Evolutionary conservation across 2,888 invertebrate species (phyloP), one percentile per base, ranked within the genome.

Genomic region (Celastrina argiolus): DNA sequence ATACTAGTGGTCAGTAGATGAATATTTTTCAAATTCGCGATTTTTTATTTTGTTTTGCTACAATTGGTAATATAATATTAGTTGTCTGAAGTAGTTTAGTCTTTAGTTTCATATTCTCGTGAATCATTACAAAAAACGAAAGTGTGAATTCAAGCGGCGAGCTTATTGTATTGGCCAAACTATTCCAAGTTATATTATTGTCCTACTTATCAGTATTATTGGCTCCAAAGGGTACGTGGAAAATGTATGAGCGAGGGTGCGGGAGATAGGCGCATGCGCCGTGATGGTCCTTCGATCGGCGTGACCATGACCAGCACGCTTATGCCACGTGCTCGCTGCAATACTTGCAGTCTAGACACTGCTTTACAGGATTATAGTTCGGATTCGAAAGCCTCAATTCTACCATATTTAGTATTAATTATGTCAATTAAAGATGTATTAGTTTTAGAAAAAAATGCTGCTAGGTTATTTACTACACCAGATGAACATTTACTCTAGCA

Each of bases 281-380:
- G 59, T 83, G 74, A 31, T 85, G 85, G 84, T 87, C 87, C 88
- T 87, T 86, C 80, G 79, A 74, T 74, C 73, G 76, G 66, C 66
- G 67, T 69, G 73, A 71, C 74, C 79, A 73, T 76, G 73, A 75
- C 74, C 74, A 80, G 81, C 83, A 88, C 82, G 87, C 82, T 80
- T 81, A 71, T 69, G 78, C 74, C 89, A 90, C 88, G 89, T 89
- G 88, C 77, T 81, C 70, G 65, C 56, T 69, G 70, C 68, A 70
- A 67, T 69, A 64, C 67, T 67, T 69, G 68, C 66, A 69, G 76
- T 78, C 74, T 78, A 77, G 77, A 75, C 78, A 76, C 28, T 36
- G 66, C 66, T 67, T 69, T 69, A 68, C 61, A 69, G 31, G 39
- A 65, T 65, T 56, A 58, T 39, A 22, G 6, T 34, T 34, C 28